A percentile compares a stretch with the other conserved stretches of the same genome.
phyloP scores from a whole-genome alignment of 2,888 invertebrate species.

The Pollenia amentaria region DNA sequence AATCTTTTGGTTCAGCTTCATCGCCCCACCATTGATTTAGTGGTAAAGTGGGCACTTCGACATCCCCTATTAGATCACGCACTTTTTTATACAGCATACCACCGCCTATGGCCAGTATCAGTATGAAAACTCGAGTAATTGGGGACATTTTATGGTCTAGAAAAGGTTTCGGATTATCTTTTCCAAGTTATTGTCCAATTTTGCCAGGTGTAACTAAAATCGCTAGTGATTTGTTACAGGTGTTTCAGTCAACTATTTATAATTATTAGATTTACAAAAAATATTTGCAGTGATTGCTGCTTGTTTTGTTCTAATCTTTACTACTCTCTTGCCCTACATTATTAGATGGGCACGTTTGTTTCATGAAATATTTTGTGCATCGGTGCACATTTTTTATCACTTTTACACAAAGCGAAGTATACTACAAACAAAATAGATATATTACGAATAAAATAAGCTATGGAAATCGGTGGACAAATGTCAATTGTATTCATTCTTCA shows the following conservation, averaged over 20 bases:
- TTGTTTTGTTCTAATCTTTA: constrained; percentile 29
- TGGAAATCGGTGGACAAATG: too few species aligned
- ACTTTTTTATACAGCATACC: constrained; percentile 78
- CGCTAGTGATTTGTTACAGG: constrained; percentile 50
- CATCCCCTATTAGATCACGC: constrained; percentile 75
- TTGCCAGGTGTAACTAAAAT: neutral
- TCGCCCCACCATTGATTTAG: constrained; percentile 82
- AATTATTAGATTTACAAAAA: constrained; percentile 27
- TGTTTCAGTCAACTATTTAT: constrained; percentile 55
- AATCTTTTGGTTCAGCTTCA: constrained; percentile 78
- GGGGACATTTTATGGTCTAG: constrained; percentile 75
- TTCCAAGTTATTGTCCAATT: neutral
- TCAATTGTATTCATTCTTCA: too few species aligned
- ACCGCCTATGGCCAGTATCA: constrained; percentile 78
- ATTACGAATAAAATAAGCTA: too few species aligned
- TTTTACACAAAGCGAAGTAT: too few species aligned
- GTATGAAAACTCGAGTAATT: constrained; percentile 76
- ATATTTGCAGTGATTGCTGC: constrained; percentile 27
- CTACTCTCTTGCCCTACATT: constrained; percentile 16
- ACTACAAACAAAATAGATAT: too few species aligned
- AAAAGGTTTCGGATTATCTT: neutral
- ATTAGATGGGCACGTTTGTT: neutral
- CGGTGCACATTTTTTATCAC: too few species aligned
- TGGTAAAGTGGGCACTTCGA: constrained; percentile 77
- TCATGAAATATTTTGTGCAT: neutral